A percentile compares a stretch with the other conserved stretches of the same genome.
Evolutionary conservation across 2,888 invertebrate species (phyloP).

Genomic region (Synergus umbraculus): DNA sequence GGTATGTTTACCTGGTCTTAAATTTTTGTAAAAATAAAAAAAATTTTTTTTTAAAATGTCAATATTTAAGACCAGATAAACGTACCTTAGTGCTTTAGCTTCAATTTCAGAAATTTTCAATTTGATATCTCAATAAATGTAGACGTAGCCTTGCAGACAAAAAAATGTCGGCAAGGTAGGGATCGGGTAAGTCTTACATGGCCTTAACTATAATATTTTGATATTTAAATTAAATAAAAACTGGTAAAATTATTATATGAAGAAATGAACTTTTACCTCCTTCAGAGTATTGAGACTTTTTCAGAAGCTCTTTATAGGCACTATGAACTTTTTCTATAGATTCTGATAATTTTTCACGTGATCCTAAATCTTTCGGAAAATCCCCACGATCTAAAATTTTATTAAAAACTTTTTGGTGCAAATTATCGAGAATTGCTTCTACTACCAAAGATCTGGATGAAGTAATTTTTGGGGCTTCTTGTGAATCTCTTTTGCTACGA

Average conservation of each 20-base stretch:
- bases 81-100: no score
- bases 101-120: no score
- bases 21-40: no score
- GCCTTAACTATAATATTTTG: no score
- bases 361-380: conserved; percentile 61
- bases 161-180: no score
- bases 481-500: conserved; percentile 45
- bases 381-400: conserved; percentile 55
- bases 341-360: conserved; percentile 52
- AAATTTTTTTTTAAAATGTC: no score
- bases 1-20: no score
- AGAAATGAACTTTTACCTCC: conserved; percentile 49
- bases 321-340: conserved; percentile 57
- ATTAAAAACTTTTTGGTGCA: conserved; percentile 60
- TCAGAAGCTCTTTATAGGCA: conserved; percentile 59
- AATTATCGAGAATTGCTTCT: conserved; percentile 59
- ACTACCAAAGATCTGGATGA: conserved; percentile 58
- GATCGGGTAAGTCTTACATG: no score
- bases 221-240: background rate
- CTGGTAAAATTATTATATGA: background rate
- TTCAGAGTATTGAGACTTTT: conserved; percentile 53
- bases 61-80: no score
- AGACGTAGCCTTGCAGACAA: no score
- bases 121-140: no score
- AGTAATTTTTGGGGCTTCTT: conserved; percentile 47